Conservation (phyloP, 2,797 vertebrate species). For the Liparis tanakae region DNA sequence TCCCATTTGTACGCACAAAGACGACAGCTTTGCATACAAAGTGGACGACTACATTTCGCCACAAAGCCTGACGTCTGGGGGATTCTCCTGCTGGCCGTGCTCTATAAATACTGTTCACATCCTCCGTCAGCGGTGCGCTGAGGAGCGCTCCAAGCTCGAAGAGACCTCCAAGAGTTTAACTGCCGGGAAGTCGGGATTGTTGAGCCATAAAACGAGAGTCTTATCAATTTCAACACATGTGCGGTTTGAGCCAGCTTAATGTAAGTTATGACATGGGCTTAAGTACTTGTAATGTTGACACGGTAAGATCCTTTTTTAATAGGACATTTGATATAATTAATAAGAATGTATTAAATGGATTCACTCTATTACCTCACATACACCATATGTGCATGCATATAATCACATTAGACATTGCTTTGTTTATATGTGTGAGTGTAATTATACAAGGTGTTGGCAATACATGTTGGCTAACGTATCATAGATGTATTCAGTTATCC, state of each 20-base stretch:
- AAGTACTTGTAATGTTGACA: background rate
- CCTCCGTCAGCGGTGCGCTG: slow-evolving; percentile 53
- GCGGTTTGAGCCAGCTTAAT: slow-evolving; percentile 39
- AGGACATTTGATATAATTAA: slow-evolving; percentile 2
- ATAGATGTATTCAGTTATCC: slow-evolving; percentile 12
- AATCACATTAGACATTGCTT: background rate
- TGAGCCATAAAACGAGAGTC: slow-evolving; percentile 52
- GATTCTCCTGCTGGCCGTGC: slow-evolving; percentile 65
- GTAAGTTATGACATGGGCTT: slow-evolving; percentile 5
- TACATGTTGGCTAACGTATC: slow-evolving; percentile 8
- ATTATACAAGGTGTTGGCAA: slow-evolving; percentile 4
- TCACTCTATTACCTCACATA: background rate
- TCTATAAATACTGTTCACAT: slow-evolving; percentile 75
- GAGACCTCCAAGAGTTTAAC: slow-evolving; percentile 62
- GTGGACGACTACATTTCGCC: slow-evolving; percentile 54
- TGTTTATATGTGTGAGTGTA: background rate
- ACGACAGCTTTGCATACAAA: slow-evolving; percentile 74
- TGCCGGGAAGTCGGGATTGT: slow-evolving; percentile 49
- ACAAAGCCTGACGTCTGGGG: slow-evolving; percentile 64
- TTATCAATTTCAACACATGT: slow-evolving; percentile 65
- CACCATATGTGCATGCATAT: background rate
- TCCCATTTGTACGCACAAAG: slow-evolving; percentile 51
- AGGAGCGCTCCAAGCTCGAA: slow-evolving; percentile 51
- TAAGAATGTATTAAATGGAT: background rate
- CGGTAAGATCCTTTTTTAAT: background rate